A percentile compares a stretch with the other conserved stretches of the same genome.
phyloP scores from a whole-genome alignment of 2,888 invertebrate species.

The Scrobipalpa costella region DNA sequence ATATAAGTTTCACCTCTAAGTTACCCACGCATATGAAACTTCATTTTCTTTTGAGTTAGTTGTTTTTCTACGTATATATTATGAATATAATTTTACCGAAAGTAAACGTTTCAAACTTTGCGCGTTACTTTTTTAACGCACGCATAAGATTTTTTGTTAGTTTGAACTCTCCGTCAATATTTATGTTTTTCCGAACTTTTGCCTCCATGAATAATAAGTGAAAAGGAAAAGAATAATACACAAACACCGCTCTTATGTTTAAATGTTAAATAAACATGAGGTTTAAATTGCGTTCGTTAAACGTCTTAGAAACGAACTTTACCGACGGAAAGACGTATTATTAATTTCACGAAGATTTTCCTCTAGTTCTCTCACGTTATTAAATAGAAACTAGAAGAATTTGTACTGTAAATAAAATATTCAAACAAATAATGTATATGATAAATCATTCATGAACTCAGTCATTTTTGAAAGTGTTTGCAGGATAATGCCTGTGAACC shows the following conservation, averaged over 20 bases:
- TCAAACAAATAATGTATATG: too few relatives aligned
- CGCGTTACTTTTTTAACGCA: constrained; percentile 8
- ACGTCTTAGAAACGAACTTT: background rate
- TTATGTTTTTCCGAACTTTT: constrained; percentile 14
- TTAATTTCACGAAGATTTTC: constrained; percentile 3
- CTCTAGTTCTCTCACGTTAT: background rate
- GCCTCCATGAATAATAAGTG: constrained; percentile 16
- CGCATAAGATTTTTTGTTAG: constrained; percentile 15
- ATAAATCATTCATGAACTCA: too few relatives aligned
- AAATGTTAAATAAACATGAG: constrained; percentile 12
- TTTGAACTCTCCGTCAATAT: constrained; percentile 22
- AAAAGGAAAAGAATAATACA: constrained; percentile 8
- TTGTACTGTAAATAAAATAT: too few relatives aligned
- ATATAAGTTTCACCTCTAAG: background rate
- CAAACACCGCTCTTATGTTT: constrained; percentile 7
- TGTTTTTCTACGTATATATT: background rate
- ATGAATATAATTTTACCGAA: constrained; percentile 5
- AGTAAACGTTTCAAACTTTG: constrained; percentile 21
- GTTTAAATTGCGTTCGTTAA: constrained; percentile 2
- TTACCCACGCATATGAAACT: background rate
- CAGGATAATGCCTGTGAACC: too few relatives aligned
- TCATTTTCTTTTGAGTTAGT: background rate
- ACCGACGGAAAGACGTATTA: background rate
- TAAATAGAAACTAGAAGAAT: too few relatives aligned
- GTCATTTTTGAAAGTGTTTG: too few relatives aligned